Conservation (phyloP, 2,888 invertebrate species). For the Ochlodes sylvanus region DNA sequence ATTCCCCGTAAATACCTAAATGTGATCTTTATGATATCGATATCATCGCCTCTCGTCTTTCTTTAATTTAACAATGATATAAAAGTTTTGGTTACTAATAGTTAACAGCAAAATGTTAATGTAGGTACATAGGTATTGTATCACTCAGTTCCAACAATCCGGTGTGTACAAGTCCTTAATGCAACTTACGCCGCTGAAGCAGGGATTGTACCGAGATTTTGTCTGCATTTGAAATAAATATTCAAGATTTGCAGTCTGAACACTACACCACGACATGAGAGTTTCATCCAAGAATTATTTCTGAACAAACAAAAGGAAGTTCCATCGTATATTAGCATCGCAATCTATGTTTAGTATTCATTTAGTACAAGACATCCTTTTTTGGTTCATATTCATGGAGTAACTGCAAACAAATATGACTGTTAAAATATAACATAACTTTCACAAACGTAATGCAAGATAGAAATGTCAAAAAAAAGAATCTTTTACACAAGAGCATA, state of each 20-base stretch:
- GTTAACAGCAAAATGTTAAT: no score
- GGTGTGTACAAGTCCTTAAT: slow-evolving; percentile 61
- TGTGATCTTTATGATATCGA: no score
- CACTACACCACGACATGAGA: slow-evolving; percentile 62
- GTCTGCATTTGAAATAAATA: slow-evolving; percentile 74
- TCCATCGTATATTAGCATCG: slow-evolving; percentile 9
- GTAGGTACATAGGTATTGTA: neutral
- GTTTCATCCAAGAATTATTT: slow-evolving; percentile 53
- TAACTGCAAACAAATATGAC: neutral
- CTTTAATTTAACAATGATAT: no score
- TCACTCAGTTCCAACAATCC: neutral
- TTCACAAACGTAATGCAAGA: no score
- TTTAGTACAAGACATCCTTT: neutral
- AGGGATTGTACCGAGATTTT: slow-evolving; percentile 70
- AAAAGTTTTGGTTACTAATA: no score
- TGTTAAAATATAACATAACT: neutral
- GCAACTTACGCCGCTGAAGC: slow-evolving; percentile 66
- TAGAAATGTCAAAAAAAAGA: no score
- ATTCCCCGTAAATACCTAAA: no score
- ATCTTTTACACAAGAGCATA: no score
- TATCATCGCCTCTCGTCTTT: no score
- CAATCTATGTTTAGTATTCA: neutral
- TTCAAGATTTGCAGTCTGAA: slow-evolving; percentile 71
- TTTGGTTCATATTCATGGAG: neutral
- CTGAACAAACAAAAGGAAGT: slow-evolving; percentile 39